Base-by-base conservation (phyloP, 2,113 vertebrate species). In the Taurulus bubalis region DNA sequence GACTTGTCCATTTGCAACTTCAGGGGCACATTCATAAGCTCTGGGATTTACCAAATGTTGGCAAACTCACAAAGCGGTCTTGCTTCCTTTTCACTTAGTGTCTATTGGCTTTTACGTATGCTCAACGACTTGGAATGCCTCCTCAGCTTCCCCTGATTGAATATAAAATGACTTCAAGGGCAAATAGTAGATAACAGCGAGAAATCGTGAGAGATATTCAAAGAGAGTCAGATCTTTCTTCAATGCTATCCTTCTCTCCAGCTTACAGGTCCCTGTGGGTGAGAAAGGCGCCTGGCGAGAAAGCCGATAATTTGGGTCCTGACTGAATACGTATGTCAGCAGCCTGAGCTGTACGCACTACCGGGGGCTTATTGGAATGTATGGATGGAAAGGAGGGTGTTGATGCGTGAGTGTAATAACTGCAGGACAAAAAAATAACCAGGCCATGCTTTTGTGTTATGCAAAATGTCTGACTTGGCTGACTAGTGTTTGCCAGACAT, bases 401-500 rank as follows among this genome's bases (percentile, higher is more conserved):
- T 89, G 80, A 84, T 81, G 53, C 67, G 71, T 71, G 42, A 75
- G 79, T 70, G 65, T 71, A 73, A 78, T 88, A 85, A 82, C 78
- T 20, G 11, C 73, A 67, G 49, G 47, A 81, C 51, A 59, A 74
- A 66, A 68, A 51, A 47, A 18, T 10, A 9, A 85, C 10, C 8
- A 85, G 55, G 71, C 66, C 73, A 85, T 84, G 58, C 59, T 84
- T 89, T 84, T 89, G 77, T 88, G 89, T 90, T 89, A 80, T 84
- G 84, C 88, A 32, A 32, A 32, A 90, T 89, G 90, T 88, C 84
- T 71, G 73, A 73, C 73, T 87, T 53, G 80, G 56, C 80, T 83
- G 89, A 62, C 85, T 86, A 83, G 85, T 92, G 82, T 90, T 92
- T 90, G 84, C 84, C 85, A 85, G 90, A 87, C 87, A 93, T 94